Evolutionary conservation across 2,113 vertebrate species (phyloP).

Genomic region (Emydocephalus ijimae): DNA sequence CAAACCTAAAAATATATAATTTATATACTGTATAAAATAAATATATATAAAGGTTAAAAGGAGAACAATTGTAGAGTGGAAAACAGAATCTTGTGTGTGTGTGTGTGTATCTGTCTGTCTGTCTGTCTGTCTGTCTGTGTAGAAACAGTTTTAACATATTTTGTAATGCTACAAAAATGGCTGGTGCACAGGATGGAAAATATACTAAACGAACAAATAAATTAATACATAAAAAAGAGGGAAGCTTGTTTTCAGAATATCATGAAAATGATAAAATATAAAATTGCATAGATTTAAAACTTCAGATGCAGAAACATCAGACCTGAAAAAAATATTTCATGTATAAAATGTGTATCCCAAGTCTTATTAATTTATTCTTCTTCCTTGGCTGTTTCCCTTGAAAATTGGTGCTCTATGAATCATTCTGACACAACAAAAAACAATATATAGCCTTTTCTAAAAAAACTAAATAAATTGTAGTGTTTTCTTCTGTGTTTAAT

Average conservation of each 20-base stretch:
- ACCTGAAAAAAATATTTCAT: not conserved
- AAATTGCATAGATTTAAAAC: not conserved
- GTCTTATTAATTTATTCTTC: not conserved
- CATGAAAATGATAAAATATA: not conserved
- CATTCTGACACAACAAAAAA: not conserved
- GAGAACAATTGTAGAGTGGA: not conserved
- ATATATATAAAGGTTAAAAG: too few species aligned
- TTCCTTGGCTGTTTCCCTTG: not conserved
- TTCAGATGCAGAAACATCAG: not conserved
- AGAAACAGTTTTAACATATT: not conserved
- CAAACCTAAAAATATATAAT: not conserved
- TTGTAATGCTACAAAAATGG: not conserved
- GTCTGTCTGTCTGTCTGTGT: too few species aligned
- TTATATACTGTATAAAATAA: too few species aligned
- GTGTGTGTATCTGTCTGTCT: too few species aligned
- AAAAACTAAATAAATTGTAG: not conserved
- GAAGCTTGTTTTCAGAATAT: not conserved
- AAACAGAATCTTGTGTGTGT: not conserved
- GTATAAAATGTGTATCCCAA: not conserved
- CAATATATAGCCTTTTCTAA: not conserved
- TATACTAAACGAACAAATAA: not conserved
- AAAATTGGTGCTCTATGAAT: not conserved
- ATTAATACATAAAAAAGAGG: not conserved
- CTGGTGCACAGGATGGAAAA: not conserved
- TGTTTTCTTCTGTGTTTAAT: not conserved